These are phyloP conservation scores for Plutomurus gul DNA, from an alignment of 1,140 invertebrate species.

Conservation along the genomic window DNA sequence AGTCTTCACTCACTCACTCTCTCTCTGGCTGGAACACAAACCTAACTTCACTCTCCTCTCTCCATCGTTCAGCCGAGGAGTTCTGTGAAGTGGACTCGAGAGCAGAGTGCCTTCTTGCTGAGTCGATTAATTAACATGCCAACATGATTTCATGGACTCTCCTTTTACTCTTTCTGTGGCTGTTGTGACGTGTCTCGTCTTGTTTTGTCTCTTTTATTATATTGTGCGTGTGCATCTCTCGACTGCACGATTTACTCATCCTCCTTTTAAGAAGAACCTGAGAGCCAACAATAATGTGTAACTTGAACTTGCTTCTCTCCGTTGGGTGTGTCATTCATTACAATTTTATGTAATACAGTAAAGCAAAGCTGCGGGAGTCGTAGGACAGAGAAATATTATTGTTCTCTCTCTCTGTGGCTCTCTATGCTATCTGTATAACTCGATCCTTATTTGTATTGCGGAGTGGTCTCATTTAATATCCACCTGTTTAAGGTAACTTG, in stretches of 20 bases:
- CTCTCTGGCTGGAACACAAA: too few relatives aligned
- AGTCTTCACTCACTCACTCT: too few relatives aligned
- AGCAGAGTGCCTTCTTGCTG: constrained; percentile 25
- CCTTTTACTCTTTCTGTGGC: neutral
- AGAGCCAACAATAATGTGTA: too few relatives aligned
- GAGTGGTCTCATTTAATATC: neutral
- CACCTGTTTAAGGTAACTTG: constrained; percentile 19
- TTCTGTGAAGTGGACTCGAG: neutral
- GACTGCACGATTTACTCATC: too few relatives aligned
- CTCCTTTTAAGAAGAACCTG: too few relatives aligned
- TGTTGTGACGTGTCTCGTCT: neutral
- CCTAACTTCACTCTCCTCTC: neutral
- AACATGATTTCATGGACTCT: constrained; percentile 30
- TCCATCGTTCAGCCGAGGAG: neutral
- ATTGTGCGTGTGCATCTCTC: neutral
- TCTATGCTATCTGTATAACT: too few relatives aligned
- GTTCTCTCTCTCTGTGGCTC: too few relatives aligned
- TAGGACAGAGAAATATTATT: too few relatives aligned
- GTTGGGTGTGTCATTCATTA: constrained; percentile 11
- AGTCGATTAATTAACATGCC: constrained; percentile 42
- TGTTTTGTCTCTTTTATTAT: neutral
- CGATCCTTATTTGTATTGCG: neutral
- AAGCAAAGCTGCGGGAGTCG: too few relatives aligned
- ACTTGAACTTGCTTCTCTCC: neutral
- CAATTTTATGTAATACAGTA: too few relatives aligned